Evolutionary conservation across 2,113 vertebrate species (phyloP).

Genomic region (Chionomys nivalis): DNA sequence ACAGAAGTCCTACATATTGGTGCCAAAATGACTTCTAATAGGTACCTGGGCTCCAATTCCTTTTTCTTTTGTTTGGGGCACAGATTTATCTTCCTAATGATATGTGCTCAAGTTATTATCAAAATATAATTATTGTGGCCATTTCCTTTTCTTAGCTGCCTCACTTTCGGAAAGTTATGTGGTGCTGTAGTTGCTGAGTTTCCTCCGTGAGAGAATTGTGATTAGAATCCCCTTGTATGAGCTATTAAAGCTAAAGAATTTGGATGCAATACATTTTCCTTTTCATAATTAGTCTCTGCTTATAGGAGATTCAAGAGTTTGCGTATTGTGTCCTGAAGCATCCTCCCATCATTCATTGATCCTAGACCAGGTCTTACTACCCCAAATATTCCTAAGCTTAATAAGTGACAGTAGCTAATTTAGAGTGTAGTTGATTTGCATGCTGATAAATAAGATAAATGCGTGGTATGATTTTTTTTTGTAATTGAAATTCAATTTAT

Average conservation of each 20-base stretch:
- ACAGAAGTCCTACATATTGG: conserved; percentile 35
- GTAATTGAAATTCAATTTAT: conserved; percentile 62
- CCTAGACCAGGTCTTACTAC: conserved; percentile 21
- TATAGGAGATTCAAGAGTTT: conserved; percentile 51
- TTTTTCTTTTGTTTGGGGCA: conserved; percentile 46
- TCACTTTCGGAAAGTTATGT: conserved; percentile 5
- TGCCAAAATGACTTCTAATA: conserved; percentile 44
- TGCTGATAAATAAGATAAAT: conserved; percentile 43
- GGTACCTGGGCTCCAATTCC: not conserved
- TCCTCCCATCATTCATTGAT: conserved; percentile 45
- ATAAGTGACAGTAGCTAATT: not conserved
- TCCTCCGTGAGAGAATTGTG: not conserved
- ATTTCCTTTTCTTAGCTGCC: conserved; percentile 35
- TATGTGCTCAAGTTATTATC: conserved; percentile 38
- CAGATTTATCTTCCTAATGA: conserved; percentile 28
- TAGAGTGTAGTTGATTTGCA: conserved; percentile 36
- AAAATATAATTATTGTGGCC: conserved; percentile 32
- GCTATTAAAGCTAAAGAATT: conserved; percentile 36
- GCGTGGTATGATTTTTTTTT: conserved; percentile 40
- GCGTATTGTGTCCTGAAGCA: conserved; percentile 1
- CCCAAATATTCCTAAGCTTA: conserved; percentile 9
- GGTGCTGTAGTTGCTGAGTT: not conserved
- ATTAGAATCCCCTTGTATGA: conserved; percentile 12
- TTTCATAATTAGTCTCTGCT: conserved; percentile 46
- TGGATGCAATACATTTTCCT: conserved; percentile 16